Evolutionary conservation across 2,113 vertebrate genomes (phyloP).

Genomic region (Orthonyx spaldingii): DNA sequence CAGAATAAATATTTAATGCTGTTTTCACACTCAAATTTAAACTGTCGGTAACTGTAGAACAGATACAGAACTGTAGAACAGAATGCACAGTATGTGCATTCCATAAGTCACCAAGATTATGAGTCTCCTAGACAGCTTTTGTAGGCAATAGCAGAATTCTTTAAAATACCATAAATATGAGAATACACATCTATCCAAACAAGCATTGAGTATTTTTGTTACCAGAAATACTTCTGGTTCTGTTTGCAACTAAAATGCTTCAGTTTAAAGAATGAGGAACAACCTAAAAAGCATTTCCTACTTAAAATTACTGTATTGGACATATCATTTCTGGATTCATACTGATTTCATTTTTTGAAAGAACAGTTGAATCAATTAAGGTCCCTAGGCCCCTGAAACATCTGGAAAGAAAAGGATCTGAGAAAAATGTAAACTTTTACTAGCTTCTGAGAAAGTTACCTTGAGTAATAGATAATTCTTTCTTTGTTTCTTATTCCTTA

Average conservation of each 20-base stretch:
- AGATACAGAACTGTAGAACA: neutral
- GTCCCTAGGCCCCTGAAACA: neutral
- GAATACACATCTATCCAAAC: neutral
- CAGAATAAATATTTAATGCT: neutral
- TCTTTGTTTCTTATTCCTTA: neutral
- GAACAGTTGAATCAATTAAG: neutral
- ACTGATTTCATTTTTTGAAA: neutral
- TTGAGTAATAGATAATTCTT: neutral
- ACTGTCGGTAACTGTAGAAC: neutral
- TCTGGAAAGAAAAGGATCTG: neutral
- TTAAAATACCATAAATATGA: slow-evolving; percentile 19
- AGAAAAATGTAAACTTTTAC: neutral
- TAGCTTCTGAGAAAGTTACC: neutral
- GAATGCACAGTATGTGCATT: neutral
- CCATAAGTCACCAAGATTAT: neutral
- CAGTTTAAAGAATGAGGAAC: slow-evolving; percentile 1
- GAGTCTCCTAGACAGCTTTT: neutral
- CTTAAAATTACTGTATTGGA: neutral
- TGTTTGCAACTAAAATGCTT: slow-evolving; percentile 30
- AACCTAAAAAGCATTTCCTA: neutral
- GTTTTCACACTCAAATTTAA: neutral
- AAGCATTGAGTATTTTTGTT: slow-evolving; percentile 5
- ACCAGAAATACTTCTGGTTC: slow-evolving; percentile 15
- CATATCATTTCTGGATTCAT: neutral
- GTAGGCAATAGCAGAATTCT: neutral